These are phyloP conservation scores for cattle (Bos taurus) DNA, from an alignment of 2,113 vertebrate genomes.

Conservation along the genomic window ARS-UCD2.0 NC_037352.1:15656501-15657000, in stretches of 20 bases:
- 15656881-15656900: neutral
- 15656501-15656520: neutral
- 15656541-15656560: neutral
- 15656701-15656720: neutral
- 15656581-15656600: neutral
- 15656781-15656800: neutral
- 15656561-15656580: neutral
- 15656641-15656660: neutral
- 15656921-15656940: too few relatives aligned
- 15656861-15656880: neutral
- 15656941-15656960: accelerated
- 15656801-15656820: neutral
- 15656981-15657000: neutral
- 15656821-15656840: neutral
- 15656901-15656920: too few relatives aligned
- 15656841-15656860: neutral
- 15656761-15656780: neutral
- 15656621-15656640: neutral
- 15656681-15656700: neutral
- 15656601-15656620: neutral
- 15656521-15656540: neutral
- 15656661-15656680: neutral
- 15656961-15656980: neutral
- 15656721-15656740: neutral
- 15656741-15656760: neutral